Conservation (phyloP, 2,888 invertebrate genomes). For the Nomada fucata region DNA sequence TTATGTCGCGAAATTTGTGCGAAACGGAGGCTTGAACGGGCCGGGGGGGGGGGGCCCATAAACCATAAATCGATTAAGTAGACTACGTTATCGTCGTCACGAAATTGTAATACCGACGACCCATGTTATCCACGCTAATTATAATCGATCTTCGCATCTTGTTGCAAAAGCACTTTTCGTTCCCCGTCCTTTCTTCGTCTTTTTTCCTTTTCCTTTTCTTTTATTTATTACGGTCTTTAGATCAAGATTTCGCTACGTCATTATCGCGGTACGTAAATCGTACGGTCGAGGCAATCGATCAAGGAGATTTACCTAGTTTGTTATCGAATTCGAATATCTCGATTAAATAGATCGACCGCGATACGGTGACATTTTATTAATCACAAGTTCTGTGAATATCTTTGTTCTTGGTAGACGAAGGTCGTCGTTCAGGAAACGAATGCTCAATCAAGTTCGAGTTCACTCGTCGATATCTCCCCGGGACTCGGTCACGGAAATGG, state of each 20-base stretch:
- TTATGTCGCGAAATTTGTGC: slow-evolving; percentile 14
- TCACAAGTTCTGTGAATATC: background rate
- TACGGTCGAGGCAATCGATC: slow-evolving; percentile 8
- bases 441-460: background rate
- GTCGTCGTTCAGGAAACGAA: background rate
- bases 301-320: slow-evolving; percentile 6
- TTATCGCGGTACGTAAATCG: background rate
- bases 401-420: background rate
- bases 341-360: background rate
- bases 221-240: background rate
- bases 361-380: background rate
- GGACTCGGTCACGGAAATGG: background rate
- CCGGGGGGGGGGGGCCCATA: background rate
- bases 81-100: slow-evolving; percentile 6
- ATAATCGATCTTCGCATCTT: background rate
- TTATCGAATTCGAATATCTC: slow-evolving; percentile 2
- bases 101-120: background rate
- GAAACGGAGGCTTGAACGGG: slow-evolving; percentile 3
- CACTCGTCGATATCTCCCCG: background rate
- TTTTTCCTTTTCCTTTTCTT: background rate
- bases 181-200: background rate
- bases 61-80: slow-evolving; percentile 27
- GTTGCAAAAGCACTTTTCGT: background rate
- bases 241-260: slow-evolving; percentile 5
- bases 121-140: background rate